Base-by-base conservation (phyloP, 2,888 invertebrate genomes). In the Dynastes maya region DNA sequence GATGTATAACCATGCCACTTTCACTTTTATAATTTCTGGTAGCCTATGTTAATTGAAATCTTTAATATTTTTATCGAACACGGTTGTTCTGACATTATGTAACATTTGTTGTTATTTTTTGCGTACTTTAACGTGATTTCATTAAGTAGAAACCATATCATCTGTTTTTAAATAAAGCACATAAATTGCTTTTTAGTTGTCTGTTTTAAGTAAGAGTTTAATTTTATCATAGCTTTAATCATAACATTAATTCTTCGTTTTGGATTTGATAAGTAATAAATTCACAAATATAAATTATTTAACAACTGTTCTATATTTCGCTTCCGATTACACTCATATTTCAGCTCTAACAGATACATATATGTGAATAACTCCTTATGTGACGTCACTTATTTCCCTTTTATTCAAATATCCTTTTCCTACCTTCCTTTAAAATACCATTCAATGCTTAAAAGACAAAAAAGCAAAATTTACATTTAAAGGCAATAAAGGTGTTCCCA, bases 21-120 rank as follows among this genome's bases (percentile, higher is more conserved):
- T 72, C 72, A 61, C 72, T 72, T 72, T 58, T 58, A 61, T 72
- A 72, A 72, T 72, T 72, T 40, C 11, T 27, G 22, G 61, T 61
- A 32, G 11, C 40, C 11, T 72, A 61, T 45, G 22, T 22, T 72
- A 72, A 72, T 72, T 72, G 72, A 45, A 72, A 72, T 40, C 9
- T 32, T 72, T 72, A 61, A 22, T 68, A 58, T 61, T 71, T 72
- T 45, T 45, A 16, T 13, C 22, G 37, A 9, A 72, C 13, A 2
- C 58, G 16, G 22, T 16, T 40, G 16, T 8, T 22, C 55, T 72
- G 61, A 61, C 27, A 61, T 68, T 68, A 22, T 6, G n/a, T 67
- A 67, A 67, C 45, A 2, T 22, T 27, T 68, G 45, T 4, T 45
- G 5, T 22, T 9, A 16, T 40, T 68, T 45, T 8, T 49, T 51